These are phyloP conservation scores for Origma solitaria DNA, from an alignment of 2,113 vertebrate genomes.

Conservation along the genomic window DNA sequence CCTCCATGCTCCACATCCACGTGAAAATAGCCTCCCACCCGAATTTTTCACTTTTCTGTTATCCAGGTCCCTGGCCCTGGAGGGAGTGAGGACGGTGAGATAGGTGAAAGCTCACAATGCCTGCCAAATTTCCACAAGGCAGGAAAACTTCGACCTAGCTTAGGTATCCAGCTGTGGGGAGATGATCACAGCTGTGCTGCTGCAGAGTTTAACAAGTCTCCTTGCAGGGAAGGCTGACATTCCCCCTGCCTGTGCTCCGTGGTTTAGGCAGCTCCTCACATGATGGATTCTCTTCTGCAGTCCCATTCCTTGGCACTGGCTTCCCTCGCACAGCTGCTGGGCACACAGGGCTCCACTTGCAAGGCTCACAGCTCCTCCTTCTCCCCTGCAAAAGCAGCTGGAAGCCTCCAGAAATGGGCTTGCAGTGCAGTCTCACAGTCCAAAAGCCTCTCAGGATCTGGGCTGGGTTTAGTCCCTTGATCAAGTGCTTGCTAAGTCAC, in stretches of 20 bases:
- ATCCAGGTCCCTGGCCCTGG: neutral
- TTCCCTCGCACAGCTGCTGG: neutral
- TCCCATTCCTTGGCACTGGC: neutral
- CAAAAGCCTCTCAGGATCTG: neutral
- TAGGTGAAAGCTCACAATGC: fast-evolving
- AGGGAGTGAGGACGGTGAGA: neutral
- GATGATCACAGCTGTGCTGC: neutral
- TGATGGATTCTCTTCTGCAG: neutral
- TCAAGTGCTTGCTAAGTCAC: neutral
- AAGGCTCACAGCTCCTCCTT: neutral
- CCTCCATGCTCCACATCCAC: fast-evolving
- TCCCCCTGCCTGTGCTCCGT: fast-evolving
- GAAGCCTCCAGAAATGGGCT: neutral
- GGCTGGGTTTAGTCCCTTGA: neutral
- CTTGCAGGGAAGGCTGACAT: neutral
- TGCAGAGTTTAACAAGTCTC: neutral
- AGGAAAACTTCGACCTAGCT: neutral
- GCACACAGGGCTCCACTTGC: neutral
- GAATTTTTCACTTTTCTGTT: neutral
- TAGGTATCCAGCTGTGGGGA: neutral
- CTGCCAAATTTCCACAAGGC: neutral
- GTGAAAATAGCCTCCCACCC: neutral
- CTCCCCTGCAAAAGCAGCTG: neutral
- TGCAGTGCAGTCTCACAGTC: neutral
- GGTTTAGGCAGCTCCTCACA: neutral